phyloP scores from a whole-genome alignment of 2,888 invertebrate species.

The Glomeris marginata region DNA sequence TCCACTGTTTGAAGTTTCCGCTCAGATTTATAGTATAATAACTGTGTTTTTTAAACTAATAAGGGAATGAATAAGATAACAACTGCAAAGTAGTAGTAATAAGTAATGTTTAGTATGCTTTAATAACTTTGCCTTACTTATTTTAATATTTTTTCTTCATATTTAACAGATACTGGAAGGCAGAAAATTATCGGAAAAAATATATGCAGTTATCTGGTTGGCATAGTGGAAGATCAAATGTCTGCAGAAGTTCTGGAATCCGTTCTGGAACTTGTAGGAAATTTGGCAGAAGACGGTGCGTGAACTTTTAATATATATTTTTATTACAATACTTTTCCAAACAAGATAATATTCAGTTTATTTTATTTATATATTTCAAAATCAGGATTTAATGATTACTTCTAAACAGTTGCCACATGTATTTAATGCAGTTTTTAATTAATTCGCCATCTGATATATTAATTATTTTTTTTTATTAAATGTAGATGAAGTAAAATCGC shows the following conservation, averaged over 20 bases:
- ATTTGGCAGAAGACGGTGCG: constrained; percentile 28
- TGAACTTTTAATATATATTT: too few relatives aligned
- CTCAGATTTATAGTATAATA: too few relatives aligned
- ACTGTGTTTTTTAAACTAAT: background rate
- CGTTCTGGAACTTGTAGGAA: constrained; percentile 26
- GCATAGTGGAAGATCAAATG: constrained; percentile 20
- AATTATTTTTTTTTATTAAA: background rate
- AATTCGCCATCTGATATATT: background rate
- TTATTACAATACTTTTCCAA: too few relatives aligned
- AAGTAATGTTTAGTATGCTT: too few relatives aligned
- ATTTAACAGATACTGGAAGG: constrained; percentile 17
- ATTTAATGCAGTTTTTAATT: background rate
- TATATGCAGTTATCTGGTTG: constrained; percentile 14
- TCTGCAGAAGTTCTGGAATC: constrained; percentile 24
- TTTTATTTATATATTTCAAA: too few relatives aligned
- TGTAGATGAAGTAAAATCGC: constrained; percentile 57
- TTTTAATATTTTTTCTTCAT: too few relatives aligned
- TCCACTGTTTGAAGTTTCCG: too few relatives aligned
- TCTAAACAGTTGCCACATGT: background rate
- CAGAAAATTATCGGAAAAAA: constrained; percentile 18
- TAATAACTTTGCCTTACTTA: too few relatives aligned
- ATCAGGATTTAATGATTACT: background rate
- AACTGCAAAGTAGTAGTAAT: too few relatives aligned
- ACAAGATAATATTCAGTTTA: too few relatives aligned
- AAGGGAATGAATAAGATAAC: background rate